Evolutionary conservation across 2,888 invertebrate genomes (phyloP).

Genomic region (Abrostola triplasia): DNA sequence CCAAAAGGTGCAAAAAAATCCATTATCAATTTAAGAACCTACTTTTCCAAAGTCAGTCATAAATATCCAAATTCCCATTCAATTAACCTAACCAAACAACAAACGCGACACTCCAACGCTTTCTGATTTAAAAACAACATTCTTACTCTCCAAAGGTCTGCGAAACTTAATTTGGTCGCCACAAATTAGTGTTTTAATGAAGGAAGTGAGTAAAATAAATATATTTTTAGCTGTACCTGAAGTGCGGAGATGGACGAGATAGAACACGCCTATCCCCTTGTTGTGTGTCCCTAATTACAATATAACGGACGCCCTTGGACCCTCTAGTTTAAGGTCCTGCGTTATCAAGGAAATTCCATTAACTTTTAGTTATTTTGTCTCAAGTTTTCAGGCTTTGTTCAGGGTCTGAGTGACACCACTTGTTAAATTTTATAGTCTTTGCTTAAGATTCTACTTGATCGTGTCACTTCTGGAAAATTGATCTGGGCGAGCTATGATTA

Average conservation of each 20-base stretch:
- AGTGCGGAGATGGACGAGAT: constrained; percentile 33
- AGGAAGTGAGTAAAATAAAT: constrained; percentile 40
- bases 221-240: constrained; percentile 36
- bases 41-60: not conserved
- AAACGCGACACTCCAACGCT: not conserved
- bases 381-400: not conserved
- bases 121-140: constrained; percentile 15
- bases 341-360: constrained; percentile 20
- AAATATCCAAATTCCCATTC: not conserved
- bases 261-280: constrained; percentile 44
- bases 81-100: not conserved
- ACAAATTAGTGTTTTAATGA: constrained; percentile 7
- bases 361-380: not conserved
- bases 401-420: not conserved
- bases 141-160: not conserved
- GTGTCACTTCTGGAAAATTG: no score
- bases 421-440: no score
- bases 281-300: constrained; percentile 49
- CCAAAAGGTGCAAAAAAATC: no score
- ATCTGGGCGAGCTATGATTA: no score
- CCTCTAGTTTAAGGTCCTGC: constrained; percentile 12
- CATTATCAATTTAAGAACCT: no score
- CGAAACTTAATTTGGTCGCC: constrained; percentile 23
- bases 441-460: no score
- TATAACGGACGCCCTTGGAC: constrained; percentile 41